These are phyloP conservation scores for Amphipoea lucens DNA, from an alignment of 2,888 invertebrate species.

Conservation along the genomic window DNA sequence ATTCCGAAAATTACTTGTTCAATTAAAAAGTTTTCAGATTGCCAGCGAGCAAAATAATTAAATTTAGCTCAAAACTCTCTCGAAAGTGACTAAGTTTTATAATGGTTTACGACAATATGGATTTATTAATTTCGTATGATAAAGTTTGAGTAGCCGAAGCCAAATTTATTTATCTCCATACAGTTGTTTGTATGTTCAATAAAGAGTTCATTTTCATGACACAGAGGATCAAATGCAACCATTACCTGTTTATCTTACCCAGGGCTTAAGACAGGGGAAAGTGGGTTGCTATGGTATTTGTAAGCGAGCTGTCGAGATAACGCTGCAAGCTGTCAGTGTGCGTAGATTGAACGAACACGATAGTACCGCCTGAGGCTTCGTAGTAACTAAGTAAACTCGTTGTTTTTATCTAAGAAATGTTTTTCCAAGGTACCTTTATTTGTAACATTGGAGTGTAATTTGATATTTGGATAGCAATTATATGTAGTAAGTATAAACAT, in stretches of 20 bases:
- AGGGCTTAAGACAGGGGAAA: constrained; percentile 41
- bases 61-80: constrained; percentile 69
- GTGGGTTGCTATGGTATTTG: constrained; percentile 58
- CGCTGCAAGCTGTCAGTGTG: constrained; percentile 48
- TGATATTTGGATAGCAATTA: neutral
- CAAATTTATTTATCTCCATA: constrained; percentile 1
- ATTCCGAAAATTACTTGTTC: constrained; percentile 71
- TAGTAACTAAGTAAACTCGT: constrained; percentile 17
- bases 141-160: constrained; percentile 5
- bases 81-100: constrained; percentile 63
- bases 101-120: constrained; percentile 64
- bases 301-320: constrained; percentile 57
- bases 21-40: constrained; percentile 74
- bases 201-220: constrained; percentile 17
- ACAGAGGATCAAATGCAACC: constrained; percentile 27
- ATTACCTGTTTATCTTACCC: constrained; percentile 43
- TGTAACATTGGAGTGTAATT: constrained; percentile 14
- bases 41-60: constrained; percentile 73
- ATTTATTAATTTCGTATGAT: constrained; percentile 58
- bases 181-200: neutral
- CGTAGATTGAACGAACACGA: constrained; percentile 49
- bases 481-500: neutral
- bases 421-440: neutral
- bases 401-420: constrained; percentile 18
- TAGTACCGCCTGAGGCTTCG: constrained; percentile 38